Conservation (phyloP, 2,113 vertebrate species). For the Tympanuchus pallidicinctus region DNA sequence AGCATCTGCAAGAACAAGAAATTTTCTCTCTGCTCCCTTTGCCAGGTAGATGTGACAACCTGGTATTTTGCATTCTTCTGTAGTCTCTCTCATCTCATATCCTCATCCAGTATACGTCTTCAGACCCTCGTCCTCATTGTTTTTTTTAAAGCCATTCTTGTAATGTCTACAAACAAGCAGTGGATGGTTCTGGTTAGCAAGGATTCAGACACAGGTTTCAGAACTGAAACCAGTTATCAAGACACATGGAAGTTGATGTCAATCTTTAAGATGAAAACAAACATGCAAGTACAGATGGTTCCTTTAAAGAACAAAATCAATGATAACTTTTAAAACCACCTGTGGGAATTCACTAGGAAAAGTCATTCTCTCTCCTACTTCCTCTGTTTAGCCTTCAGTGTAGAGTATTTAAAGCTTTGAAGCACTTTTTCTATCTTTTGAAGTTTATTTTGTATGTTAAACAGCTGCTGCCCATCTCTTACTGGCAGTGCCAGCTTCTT, state of each 20-base stretch:
- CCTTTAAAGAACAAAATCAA: slow-evolving; percentile 13
- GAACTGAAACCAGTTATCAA: slow-evolving; percentile 4
- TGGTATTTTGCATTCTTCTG: neutral
- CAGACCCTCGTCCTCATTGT: accelerated
- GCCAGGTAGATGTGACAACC: neutral
- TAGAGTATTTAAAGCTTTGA: neutral
- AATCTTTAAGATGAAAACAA: slow-evolving; percentile 17
- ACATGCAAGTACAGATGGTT: neutral
- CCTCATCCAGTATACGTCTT: neutral
- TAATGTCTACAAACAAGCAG: neutral
- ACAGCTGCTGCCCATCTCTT: neutral
- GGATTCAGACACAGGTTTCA: neutral
- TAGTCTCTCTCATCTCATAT: neutral
- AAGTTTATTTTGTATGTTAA: neutral
- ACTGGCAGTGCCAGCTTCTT: neutral
- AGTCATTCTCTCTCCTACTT: neutral
- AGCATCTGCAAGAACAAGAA: neutral
- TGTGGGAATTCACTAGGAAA: neutral
- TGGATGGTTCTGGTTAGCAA: neutral
- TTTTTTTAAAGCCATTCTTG: neutral
- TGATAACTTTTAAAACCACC: neutral
- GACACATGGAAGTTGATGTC: neutral
- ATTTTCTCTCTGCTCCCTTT: neutral
- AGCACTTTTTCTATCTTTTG: neutral
- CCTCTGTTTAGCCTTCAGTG: neutral